A percentile compares a stretch with the other conserved stretches of the same genome.
phyloP scores from a whole-genome alignment of 2,797 vertebrate species.

The Helostoma temminkii region DNA sequence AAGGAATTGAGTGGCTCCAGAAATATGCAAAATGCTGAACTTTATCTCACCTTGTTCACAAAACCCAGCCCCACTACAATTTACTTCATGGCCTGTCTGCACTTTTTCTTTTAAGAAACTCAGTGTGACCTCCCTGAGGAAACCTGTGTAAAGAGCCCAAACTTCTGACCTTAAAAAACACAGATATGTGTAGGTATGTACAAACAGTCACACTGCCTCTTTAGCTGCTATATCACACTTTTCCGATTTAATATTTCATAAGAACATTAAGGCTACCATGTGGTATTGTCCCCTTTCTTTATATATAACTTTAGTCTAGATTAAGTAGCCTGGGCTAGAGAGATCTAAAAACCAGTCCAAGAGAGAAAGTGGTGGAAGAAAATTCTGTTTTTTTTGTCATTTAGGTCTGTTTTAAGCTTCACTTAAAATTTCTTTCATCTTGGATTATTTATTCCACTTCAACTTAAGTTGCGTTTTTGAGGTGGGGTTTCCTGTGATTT shows the following conservation, averaged over 20 bases:
- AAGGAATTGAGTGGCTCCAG: constrained; percentile 45
- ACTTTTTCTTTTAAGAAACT: constrained; percentile 38
- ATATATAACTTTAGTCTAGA: neutral
- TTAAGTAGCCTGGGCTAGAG: neutral
- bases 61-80: constrained; percentile 37
- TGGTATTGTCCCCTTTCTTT: neutral
- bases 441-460: neutral
- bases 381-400: neutral
- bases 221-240: neutral
- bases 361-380: neutral
- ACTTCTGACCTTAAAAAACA: constrained; percentile 34
- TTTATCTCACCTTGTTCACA: constrained; percentile 51
- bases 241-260: constrained; percentile 33
- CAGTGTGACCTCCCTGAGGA: constrained; percentile 23
- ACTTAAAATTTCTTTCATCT: neutral
- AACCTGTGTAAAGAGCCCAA: constrained; percentile 11
- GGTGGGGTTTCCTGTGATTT: no score
- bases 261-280: neutral
- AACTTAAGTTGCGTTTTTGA: no score
- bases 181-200: neutral
- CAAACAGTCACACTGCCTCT: neutral
- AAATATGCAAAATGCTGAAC: constrained; percentile 35
- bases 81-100: constrained; percentile 20
- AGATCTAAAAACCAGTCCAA: constrained; percentile 18
- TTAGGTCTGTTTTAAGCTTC: neutral